These are phyloP conservation scores for Conus betulinus DNA, from an alignment of 1,140 invertebrate species.

Conservation along the genomic window DNA sequence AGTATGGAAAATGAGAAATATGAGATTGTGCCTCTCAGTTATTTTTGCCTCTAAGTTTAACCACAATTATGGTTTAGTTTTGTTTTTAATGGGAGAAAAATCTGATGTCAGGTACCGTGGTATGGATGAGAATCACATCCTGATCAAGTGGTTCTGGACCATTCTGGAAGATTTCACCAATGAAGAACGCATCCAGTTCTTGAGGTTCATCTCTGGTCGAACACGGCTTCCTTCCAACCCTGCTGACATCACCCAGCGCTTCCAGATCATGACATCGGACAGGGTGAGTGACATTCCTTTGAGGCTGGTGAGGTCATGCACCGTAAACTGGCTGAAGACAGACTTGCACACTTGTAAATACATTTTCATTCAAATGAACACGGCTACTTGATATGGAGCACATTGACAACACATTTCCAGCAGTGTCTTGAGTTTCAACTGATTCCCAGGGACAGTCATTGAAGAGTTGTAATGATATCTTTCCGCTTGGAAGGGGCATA, in stretches of 20 bases:
- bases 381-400: too few species aligned
- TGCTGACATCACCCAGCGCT: slow-evolving; percentile 82
- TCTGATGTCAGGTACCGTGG: slow-evolving; percentile 79
- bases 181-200: slow-evolving; percentile 82
- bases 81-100: slow-evolving; percentile 7
- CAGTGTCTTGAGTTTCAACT: too few species aligned
- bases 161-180: slow-evolving; percentile 82
- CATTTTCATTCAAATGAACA: too few species aligned
- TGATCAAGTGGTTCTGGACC: slow-evolving; percentile 83
- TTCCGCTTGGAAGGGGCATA: too few species aligned
- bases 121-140: slow-evolving; percentile 80
- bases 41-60: background rate
- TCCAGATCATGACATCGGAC: slow-evolving; percentile 80
- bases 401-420: too few species aligned
- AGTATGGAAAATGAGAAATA: too few species aligned
- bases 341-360: too few species aligned
- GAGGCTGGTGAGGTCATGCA: background rate
- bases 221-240: slow-evolving; percentile 82
- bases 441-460: too few species aligned
- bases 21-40: too few species aligned
- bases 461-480: too few species aligned
- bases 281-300: slow-evolving; percentile 59
- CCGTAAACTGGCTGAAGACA: too few species aligned
- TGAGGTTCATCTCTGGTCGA: slow-evolving; percentile 83
- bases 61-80: background rate